Conservation (phyloP, 2,113 vertebrate species). For the Hippopotamus amphibius region DNA sequence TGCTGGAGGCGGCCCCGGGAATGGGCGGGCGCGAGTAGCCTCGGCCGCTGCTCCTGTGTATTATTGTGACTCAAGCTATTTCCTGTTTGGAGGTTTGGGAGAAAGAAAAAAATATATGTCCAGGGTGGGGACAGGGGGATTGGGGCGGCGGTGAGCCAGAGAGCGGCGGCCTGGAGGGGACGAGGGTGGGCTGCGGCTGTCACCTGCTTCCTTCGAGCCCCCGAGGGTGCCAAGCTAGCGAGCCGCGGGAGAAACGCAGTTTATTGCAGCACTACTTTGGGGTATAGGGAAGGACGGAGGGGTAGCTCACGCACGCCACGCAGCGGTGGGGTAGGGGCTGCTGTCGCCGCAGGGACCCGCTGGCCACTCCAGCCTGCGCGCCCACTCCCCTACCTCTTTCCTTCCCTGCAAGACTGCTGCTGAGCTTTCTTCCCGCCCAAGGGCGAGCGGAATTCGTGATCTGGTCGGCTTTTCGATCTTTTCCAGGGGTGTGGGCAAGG, state of each 20-base stretch:
- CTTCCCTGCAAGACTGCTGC: background rate
- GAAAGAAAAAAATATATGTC: background rate
- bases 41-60: slow-evolving; percentile 55
- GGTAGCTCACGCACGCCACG: background rate
- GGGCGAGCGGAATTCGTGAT: background rate
- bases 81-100: slow-evolving; percentile 80
- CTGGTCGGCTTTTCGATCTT: background rate
- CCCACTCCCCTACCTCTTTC: background rate
- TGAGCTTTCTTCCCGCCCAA: background rate
- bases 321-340: slow-evolving; percentile 22
- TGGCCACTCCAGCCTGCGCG: accelerated
- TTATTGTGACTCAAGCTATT: slow-evolving; percentile 78
- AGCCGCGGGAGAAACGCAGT: background rate
- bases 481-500: accelerated
- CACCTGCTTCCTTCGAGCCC: slow-evolving; percentile 41
- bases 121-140: slow-evolving; percentile 2
- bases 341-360: background rate
- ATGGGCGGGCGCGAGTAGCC: slow-evolving; percentile 47
- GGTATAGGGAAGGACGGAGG: background rate
- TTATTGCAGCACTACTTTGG: background rate
- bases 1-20: slow-evolving; percentile 26
- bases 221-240: background rate
- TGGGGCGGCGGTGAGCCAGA: background rate
- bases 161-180: background rate
- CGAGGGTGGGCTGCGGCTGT: background rate